A percentile compares a stretch with the other conserved stretches of the same genome.
phyloP scores from a whole-genome alignment of 2,113 vertebrate genomes.

The Xenopus laevis region DNA sequence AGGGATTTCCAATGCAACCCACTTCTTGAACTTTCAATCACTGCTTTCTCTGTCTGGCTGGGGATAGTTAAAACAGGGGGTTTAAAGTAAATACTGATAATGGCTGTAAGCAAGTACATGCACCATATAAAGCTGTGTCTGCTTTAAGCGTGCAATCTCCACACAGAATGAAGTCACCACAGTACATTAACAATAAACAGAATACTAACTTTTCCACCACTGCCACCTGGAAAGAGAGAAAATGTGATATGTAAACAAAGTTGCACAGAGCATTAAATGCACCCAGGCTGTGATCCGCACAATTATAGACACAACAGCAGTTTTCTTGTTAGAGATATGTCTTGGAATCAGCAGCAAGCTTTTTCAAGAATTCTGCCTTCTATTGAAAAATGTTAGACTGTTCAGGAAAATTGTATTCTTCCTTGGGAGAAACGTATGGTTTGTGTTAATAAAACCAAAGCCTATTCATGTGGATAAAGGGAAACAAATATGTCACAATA shows the following conservation, averaged over 20 bases:
- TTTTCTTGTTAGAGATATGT: neutral
- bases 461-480: neutral
- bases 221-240: constrained; percentile 66
- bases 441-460: neutral
- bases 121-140: neutral
- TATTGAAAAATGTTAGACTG: no score
- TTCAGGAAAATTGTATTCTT: neutral
- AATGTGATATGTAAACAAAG: constrained; percentile 25
- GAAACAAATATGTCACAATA: no score
- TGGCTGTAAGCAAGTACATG: neutral
- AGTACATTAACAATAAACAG: constrained; percentile 55
- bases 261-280: neutral
- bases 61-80: no score
- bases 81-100: no score
- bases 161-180: constrained; percentile 46
- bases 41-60: no score
- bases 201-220: constrained; percentile 75
- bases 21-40: no score
- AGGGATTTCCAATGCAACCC: no score
- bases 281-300: neutral
- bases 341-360: neutral
- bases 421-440: neutral
- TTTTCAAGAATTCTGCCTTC: neutral
- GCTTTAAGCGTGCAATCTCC: neutral
- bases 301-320: neutral